Base-by-base conservation (phyloP, 2,888 invertebrate species). In the Globia sparganii region DNA sequence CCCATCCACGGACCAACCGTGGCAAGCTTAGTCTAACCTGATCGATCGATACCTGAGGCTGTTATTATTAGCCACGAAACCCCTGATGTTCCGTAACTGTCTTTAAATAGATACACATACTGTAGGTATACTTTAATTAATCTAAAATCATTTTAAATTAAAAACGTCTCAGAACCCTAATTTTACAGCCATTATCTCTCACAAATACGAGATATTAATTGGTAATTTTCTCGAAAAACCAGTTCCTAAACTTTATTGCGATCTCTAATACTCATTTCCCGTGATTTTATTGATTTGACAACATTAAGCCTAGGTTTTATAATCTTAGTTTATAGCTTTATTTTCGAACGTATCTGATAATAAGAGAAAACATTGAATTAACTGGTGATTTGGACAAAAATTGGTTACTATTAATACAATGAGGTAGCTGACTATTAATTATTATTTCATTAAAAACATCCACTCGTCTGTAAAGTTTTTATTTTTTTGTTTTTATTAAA, bases 221-320 rank as follows among this genome's bases (percentile, higher is more conserved):
- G 70, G 59, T 75, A 28, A 81, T 81, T 74, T 87, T 85, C 78
- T 76, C 72, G 66, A 61, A 37, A 43, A 85, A 84, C 88, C 73
- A 28, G 88, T 85, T 73, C 34, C 18, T 72, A 59, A 77, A 82
- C 25, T 81, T 83, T 76, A 83, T 77, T 31, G 68, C 59, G 62
- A 79, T 76, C 76, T 77, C 21, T 40, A 76, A 76, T 43, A 67
- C 56, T 79, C 66, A 82, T 87, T 87, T 88, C 87, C 88, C 72
- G 58, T 82, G 81, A 80, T 87, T 88, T 87, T 85, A 87, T 87
- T 78, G 78, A 76, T 76, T 62, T 61, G 69, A 67, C 69, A 61
- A 80, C 75, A 77, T 77, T 66, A 82, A 80, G 64, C 15, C 4
- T 31, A 53, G 34, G 68, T 83, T 83, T 80, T 81, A 72, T 70